phyloP scores from a whole-genome alignment of 2,797 vertebrate genomes.

The Melanogrammus aeglefinus region DNA sequence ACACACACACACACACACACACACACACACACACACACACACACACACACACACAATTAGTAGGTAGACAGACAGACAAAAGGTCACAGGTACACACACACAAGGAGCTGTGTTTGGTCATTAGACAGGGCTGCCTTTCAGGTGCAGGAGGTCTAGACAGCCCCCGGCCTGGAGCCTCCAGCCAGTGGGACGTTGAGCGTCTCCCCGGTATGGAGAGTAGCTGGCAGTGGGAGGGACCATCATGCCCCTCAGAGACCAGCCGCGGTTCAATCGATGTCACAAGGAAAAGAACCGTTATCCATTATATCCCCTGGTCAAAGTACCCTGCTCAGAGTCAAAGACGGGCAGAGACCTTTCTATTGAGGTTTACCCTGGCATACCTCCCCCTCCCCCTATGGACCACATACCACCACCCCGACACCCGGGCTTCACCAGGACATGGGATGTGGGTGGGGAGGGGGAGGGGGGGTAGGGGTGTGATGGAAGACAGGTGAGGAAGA shows the following conservation, averaged over 20 bases:
- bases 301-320: background rate
- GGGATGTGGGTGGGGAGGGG: background rate
- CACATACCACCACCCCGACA: conserved; percentile 20
- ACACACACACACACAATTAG: no score
- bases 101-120: background rate
- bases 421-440: background rate
- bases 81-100: conserved; percentile 28
- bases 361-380: conserved; percentile 52
- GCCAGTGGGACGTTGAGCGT: conserved; percentile 6
- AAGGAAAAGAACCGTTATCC: conserved; percentile 4
- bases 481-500: conserved; percentile 68
- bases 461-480: conserved; percentile 48
- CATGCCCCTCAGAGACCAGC: conserved; percentile 3
- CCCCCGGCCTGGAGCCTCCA: background rate
- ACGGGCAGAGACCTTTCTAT: conserved; percentile 39
- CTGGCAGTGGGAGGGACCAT: conserved; percentile 15
- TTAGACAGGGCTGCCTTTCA: background rate
- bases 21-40: no score
- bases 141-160: background rate
- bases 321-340: conserved; percentile 24
- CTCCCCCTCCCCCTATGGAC: conserved; percentile 27
- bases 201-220: conserved; percentile 11
- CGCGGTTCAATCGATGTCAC: background rate
- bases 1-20: no score
- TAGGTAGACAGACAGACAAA: conserved; percentile 25